These are phyloP conservation scores for Poecilia wingei DNA, from an alignment of 2,797 vertebrate species.

Conservation along the genomic window DNA sequence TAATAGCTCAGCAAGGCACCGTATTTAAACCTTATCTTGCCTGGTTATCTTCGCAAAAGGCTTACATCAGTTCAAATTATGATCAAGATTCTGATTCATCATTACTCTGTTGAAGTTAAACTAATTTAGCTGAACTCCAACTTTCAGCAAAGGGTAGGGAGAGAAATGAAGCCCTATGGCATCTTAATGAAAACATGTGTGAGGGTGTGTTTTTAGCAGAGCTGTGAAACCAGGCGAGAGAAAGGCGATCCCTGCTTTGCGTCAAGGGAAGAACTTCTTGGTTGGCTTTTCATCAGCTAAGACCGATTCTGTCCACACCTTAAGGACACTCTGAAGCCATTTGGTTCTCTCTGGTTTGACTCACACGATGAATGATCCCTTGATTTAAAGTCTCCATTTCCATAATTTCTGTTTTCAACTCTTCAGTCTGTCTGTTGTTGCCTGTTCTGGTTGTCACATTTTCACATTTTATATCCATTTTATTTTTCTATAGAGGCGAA, in stretches of 20 bases:
- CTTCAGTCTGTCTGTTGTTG: neutral
- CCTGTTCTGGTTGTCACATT: neutral
- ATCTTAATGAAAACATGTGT: conserved; percentile 14
- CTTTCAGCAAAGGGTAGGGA: neutral
- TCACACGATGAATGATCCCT: conserved; percentile 18
- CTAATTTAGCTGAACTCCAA: conserved; percentile 6
- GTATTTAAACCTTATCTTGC: neutral
- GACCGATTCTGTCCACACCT: conserved; percentile 53
- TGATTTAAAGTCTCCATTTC: neutral
- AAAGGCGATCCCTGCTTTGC: conserved; percentile 62
- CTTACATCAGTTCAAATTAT: neutral
- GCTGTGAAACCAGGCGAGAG: conserved; percentile 60
- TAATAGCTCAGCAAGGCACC: neutral
- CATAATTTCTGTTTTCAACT: neutral
- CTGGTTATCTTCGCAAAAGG: neutral
- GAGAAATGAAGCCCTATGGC: conserved; percentile 9
- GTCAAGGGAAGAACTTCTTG: conserved; percentile 59
- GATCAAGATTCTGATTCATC: neutral
- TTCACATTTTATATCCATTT: neutral
- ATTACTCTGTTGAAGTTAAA: neutral
- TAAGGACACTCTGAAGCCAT: conserved; percentile 35
- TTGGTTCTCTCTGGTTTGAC: neutral
- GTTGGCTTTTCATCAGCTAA: conserved; percentile 57
- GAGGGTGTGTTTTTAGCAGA: conserved; percentile 32
- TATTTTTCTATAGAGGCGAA: neutral